A percentile compares a stretch with the other conserved stretches of the same genome.
phyloP scores from a whole-genome alignment of 2,113 vertebrate genomes.

The Athene cunicularia region DNA sequence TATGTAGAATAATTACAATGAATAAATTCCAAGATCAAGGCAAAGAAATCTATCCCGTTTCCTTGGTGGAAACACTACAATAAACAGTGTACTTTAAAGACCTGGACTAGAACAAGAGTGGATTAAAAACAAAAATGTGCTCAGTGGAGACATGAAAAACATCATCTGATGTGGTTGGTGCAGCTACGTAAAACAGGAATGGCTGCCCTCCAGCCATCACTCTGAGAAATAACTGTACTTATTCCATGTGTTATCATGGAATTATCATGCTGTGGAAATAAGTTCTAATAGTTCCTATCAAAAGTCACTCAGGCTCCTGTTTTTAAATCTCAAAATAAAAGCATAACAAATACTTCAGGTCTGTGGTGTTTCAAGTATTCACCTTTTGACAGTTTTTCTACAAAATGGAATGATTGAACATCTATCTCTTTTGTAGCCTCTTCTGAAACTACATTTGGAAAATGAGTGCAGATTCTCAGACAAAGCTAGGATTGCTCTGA shows the following conservation, averaged over 20 bases:
- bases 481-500: background rate
- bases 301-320: background rate
- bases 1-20: background rate
- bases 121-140: background rate
- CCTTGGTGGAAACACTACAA: background rate
- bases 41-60: background rate
- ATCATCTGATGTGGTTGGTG: background rate
- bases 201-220: background rate
- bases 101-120: background rate
- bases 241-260: background rate
- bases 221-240: background rate
- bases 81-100: background rate
- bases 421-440: background rate
- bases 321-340: background rate
- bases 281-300: fast-evolving
- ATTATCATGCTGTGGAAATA: background rate
- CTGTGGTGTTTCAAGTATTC: background rate
- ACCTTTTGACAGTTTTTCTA: background rate
- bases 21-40: background rate
- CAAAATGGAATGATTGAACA: background rate
- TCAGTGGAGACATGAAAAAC: background rate
- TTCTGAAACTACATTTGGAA: background rate
- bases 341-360: background rate
- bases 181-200: background rate
- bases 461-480: background rate